These are phyloP conservation scores for Sarcophaga subvicina DNA, from an alignment of 2,888 invertebrate species.

Conservation along the genomic window DNA sequence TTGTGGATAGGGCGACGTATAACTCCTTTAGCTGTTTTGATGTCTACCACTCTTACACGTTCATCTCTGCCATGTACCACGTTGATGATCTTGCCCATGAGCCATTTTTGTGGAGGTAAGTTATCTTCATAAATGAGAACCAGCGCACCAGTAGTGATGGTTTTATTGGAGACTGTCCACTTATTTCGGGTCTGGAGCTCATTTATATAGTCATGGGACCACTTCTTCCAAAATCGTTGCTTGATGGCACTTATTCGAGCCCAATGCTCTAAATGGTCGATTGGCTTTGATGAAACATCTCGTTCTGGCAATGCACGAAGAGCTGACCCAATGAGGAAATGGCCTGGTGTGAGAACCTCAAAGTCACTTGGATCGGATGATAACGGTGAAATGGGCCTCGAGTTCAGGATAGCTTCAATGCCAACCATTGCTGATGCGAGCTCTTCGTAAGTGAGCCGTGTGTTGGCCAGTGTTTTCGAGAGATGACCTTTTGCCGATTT, in stretches of 20 bases:
- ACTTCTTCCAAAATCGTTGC: conserved; percentile 54
- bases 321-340: conserved; percentile 22
- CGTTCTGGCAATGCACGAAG: conserved; percentile 28
- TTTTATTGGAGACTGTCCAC: conserved; percentile 40
- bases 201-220: conserved; percentile 57
- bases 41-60: background rate
- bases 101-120: too few relatives aligned
- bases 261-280: background rate
- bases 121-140: conserved; percentile 33
- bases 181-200: conserved; percentile 51
- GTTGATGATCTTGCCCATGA: too few relatives aligned
- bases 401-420: conserved; percentile 27
- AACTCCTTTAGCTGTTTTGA: conserved; percentile 35
- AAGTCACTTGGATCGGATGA: conserved; percentile 40
- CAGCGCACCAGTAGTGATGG: conserved; percentile 25
- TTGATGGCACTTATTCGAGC: conserved; percentile 39
- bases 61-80: too few relatives aligned
- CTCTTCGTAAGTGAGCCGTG: conserved; percentile 31
- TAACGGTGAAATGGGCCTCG: conserved; percentile 30
- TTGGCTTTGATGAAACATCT: conserved; percentile 3
- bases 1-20: conserved; percentile 42
- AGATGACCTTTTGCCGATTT: conserved; percentile 38
- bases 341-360: conserved; percentile 31
- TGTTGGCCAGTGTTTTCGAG: background rate
- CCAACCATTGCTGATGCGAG: conserved; percentile 17